These are phyloP conservation scores for Pelecanoides urinatrix DNA, from an alignment of 2,113 vertebrate species.

Conservation along the genomic window DNA sequence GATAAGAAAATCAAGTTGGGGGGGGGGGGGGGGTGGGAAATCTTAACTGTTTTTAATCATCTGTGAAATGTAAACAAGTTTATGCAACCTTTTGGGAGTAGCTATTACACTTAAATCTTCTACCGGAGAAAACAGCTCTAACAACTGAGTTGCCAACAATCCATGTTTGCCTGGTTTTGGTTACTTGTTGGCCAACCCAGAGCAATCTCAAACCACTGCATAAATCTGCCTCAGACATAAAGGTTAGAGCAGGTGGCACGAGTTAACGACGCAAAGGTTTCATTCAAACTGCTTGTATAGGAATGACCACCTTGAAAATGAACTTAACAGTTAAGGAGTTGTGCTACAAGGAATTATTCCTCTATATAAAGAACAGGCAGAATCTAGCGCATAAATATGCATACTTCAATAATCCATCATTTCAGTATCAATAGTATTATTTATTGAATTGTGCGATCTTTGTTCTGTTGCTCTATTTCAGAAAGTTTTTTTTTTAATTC, in stretches of 20 bases:
- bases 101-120: background rate
- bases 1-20: background rate
- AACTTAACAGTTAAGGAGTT: background rate
- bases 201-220: background rate
- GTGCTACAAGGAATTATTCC: fast-evolving
- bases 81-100: background rate
- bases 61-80: background rate
- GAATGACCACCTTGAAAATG: background rate
- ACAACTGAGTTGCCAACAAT: background rate
- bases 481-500: background rate
- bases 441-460: background rate
- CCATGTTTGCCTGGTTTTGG: background rate
- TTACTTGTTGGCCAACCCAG: background rate
- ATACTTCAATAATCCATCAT: background rate
- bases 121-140: background rate
- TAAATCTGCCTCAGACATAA: background rate
- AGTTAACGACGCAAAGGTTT: background rate
- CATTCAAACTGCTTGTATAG: background rate
- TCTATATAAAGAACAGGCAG: background rate
- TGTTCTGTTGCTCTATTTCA: background rate
- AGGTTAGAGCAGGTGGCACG: background rate
- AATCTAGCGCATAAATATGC: background rate
- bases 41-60: background rate
- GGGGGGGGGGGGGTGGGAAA: too few relatives aligned
- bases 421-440: background rate